A percentile compares a stretch with the other conserved stretches of the same genome.
These are phyloP conservation scores for Anseranas semipalmata DNA, from an alignment of 2,113 vertebrate species.

Conservation along the genomic window DNA sequence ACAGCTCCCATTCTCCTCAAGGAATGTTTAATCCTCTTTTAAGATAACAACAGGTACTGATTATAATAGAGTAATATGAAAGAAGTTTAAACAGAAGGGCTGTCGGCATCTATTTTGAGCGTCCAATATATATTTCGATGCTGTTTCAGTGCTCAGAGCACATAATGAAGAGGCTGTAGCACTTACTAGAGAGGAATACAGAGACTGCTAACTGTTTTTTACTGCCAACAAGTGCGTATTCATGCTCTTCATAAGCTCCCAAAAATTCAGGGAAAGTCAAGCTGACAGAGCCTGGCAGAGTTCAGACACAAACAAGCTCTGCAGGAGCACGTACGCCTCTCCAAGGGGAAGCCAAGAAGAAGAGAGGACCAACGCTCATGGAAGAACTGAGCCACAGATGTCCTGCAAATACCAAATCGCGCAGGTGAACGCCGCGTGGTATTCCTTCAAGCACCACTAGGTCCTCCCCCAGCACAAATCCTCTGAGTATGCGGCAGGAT, in stretches of 20 bases:
- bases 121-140: background rate
- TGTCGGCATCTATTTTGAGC: background rate
- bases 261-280: background rate
- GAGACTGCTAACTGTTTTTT: background rate
- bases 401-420: background rate
- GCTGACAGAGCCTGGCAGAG: background rate
- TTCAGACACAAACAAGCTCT: background rate
- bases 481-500: background rate
- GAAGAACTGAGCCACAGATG: background rate
- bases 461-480: background rate
- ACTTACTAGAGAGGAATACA: background rate
- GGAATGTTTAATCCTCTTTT: slow-evolving; percentile 28
- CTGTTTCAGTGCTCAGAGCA: background rate
- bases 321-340: background rate
- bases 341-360: background rate
- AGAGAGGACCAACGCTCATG: background rate
- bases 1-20: background rate
- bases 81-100: background rate
- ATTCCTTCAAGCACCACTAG: background rate
- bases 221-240: background rate
- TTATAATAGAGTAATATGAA: slow-evolving; percentile 31
- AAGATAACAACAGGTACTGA: slow-evolving; percentile 4
- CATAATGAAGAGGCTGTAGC: background rate
- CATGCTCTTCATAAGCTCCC: background rate
- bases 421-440: background rate